phyloP scores from a whole-genome alignment of 2,888 invertebrate species.

The Colostygia pectinataria region DNA sequence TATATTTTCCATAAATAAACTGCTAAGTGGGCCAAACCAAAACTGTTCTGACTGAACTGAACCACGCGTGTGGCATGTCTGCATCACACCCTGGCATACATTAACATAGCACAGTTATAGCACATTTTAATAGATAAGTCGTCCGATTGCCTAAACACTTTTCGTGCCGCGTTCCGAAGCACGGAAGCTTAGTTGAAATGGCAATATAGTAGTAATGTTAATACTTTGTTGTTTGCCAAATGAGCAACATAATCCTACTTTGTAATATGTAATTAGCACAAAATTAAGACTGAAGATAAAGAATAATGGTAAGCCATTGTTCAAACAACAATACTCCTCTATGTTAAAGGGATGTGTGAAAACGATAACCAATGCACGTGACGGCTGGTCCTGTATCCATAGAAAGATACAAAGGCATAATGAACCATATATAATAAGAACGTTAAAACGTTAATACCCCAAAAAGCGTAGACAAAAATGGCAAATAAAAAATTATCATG shows the following conservation, averaged over 20 bases:
- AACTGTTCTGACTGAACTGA: conserved; percentile 37
- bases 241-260: conserved; percentile 17
- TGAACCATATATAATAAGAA: too few species aligned
- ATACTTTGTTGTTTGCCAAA: too few species aligned
- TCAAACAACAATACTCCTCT: conserved; percentile 27
- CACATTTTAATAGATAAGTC: too few species aligned
- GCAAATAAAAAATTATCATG: too few species aligned
- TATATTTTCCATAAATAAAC: conserved; percentile 7
- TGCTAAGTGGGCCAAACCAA: conserved; percentile 48
- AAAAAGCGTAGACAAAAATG: too few species aligned
- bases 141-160: too few species aligned
- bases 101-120: conserved; percentile 1
- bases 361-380: conserved; percentile 12
- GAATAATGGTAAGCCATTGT: conserved; percentile 21
- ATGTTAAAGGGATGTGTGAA: conserved; percentile 21
- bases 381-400: conserved; percentile 8
- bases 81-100: conserved; percentile 7
- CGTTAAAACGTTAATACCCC: too few species aligned
- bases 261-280: conserved; percentile 12
- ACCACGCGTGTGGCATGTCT: conserved; percentile 52
- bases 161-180: too few species aligned
- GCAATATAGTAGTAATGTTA: too few species aligned
- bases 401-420: neutral
- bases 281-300: conserved; percentile 15
- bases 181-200: too few species aligned